Base-by-base conservation (phyloP, 2,888 invertebrate genomes). In the Oscheius sp. region DNA sequence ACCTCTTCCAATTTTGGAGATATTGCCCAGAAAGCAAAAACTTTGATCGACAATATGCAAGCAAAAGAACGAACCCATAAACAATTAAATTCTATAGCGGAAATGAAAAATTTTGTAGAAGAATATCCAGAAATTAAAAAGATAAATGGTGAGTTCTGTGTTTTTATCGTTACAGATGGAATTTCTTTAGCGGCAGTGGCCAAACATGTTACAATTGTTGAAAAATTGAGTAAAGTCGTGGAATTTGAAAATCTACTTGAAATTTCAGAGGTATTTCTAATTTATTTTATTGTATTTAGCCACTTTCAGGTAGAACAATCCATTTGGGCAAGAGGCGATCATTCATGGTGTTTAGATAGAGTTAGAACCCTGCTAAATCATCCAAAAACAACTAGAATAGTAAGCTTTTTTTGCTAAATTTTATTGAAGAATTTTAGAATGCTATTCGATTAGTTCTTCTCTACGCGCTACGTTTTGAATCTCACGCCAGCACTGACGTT, bases 1-100 rank as follows among this genome's bases (percentile, higher is more conserved):
- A 91, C 95, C 87, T 95, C 94, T 87, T 90, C 93, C 15, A 98
- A 98, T 89, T 99, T 96, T 89, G 98, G 98, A 45, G 97, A 98
- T 90, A 96, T 99, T 84, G 97, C 96, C 0, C 93, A 93, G 84
- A 96, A 94, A 50, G 96, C 98, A 80, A 96, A 97, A 88, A 91
- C 92, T 25, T 89, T 98, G 66, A 97, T 99, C 93, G 96, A 97
- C 71, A 95, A 96, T 85, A 98, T 96, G 88, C 96, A 96, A 88
- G 92, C 91, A 82, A 95, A 95, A 20, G 64, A 95, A 2, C 93
- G 96, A 87, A 93, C 93, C 83, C 95, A 96, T 84, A 93, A 95
- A 87, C 76, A 78, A 34, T 48, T 99, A 1, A 97, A 99, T 89
- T 95, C 95, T 82, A 97, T 99, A 83, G 91, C 93, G 0, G 98